These are phyloP conservation scores for Beris morrisii DNA, from an alignment of 2,888 invertebrate genomes.

Conservation along the genomic window DNA sequence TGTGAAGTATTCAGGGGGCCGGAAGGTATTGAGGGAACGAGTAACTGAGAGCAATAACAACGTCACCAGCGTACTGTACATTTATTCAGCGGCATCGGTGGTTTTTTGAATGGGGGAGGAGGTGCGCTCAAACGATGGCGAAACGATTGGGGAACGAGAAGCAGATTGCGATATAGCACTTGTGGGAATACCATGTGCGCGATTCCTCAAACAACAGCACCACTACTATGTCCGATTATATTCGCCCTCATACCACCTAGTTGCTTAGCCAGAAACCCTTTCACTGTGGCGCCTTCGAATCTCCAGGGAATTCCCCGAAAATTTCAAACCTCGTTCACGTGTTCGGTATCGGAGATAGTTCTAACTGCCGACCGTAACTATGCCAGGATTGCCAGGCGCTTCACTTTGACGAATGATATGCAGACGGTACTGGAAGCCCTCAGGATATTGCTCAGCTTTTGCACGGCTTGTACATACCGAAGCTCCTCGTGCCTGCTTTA, in stretches of 20 bases:
- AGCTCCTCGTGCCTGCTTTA: not conserved
- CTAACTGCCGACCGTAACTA: not conserved
- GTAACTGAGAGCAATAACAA: not conserved
- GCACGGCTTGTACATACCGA: not conserved
- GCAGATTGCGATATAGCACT: slow-evolving; percentile 42
- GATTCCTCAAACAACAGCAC: slow-evolving; percentile 41
- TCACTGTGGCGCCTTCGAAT: slow-evolving; percentile 47
- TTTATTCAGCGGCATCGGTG: slow-evolving; percentile 34
- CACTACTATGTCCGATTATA: slow-evolving; percentile 7
- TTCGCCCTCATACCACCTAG: slow-evolving; percentile 2
- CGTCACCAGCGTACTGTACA: slow-evolving; percentile 24
- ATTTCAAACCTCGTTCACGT: slow-evolving; percentile 45
- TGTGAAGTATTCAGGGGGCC: too few relatives aligned
- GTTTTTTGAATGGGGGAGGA: slow-evolving; percentile 27
- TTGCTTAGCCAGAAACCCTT: slow-evolving; percentile 19
- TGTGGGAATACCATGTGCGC: slow-evolving; percentile 43
- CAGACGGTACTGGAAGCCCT: not conserved
- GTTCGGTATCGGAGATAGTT: slow-evolving; percentile 33
- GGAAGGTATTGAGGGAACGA: not conserved
- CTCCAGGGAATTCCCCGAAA: slow-evolving; percentile 54
- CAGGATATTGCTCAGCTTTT: not conserved
- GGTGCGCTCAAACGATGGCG: slow-evolving; percentile 34
- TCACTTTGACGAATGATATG: too few relatives aligned
- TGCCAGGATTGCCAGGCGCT: not conserved
- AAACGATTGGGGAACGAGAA: slow-evolving; percentile 1